These are phyloP conservation scores for Gadus macrocephalus DNA, from an alignment of 2,113 vertebrate species.

Conservation along the genomic window DNA sequence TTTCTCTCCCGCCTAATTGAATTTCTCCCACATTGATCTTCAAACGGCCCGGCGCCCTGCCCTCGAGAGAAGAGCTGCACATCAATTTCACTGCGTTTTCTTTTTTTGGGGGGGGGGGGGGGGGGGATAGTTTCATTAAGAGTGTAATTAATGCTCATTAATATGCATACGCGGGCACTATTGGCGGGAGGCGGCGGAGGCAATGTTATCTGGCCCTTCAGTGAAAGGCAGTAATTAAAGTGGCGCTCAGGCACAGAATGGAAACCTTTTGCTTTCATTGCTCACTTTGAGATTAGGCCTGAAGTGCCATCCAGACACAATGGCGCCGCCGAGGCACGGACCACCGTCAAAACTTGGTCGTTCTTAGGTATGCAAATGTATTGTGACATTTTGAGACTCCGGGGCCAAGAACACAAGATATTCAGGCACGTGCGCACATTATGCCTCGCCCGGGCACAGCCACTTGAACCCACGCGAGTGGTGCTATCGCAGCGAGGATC, in stretches of 20 bases:
- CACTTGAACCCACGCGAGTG: constrained; percentile 12
- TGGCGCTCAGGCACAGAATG: constrained; percentile 56
- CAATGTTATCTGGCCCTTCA: constrained; percentile 54
- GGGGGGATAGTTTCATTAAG: constrained; percentile 74
- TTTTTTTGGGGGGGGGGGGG: neutral
- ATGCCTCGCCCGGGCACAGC: constrained; percentile 9
- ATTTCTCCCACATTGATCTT: constrained; percentile 75
- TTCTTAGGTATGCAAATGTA: constrained; percentile 52
- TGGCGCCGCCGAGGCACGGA: constrained; percentile 44
- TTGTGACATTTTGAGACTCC: constrained; percentile 38
- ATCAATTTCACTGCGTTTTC: constrained; percentile 67
- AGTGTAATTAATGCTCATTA: constrained; percentile 77
- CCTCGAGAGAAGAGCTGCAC: constrained; percentile 62
- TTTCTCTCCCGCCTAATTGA: constrained; percentile 71
- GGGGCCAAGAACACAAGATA: constrained; percentile 8
- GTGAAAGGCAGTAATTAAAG: constrained; percentile 71
- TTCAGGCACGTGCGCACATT: neutral
- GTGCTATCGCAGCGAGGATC: neutral
- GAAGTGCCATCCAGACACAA: constrained; percentile 58
- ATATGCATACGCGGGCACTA: constrained; percentile 71
- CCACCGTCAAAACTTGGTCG: constrained; percentile 53
- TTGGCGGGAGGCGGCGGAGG: constrained; percentile 43
- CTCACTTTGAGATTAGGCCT: constrained; percentile 56
- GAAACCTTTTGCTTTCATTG: constrained; percentile 50
- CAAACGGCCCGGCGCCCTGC: constrained; percentile 60